Percentiles rank a stretch among this genome's conserved stretches.
phyloP scores from a whole-genome alignment of 2,797 vertebrate species.

The Etheostoma nigrum region DNA sequence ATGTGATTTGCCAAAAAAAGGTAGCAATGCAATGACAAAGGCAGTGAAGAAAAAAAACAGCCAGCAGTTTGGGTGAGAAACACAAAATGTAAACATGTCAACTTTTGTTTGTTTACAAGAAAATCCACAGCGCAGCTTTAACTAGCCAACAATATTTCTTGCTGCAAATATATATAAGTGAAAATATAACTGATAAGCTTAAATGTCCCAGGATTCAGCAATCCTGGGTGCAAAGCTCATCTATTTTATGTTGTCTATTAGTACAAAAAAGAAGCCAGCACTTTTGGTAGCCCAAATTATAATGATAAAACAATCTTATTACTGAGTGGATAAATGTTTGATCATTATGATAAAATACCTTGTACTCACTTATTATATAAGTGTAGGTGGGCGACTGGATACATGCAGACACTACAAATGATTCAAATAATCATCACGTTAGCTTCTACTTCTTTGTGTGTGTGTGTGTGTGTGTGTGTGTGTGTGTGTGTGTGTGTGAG shows the following conservation, averaged over 20 bases:
- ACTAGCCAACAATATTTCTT: neutral
- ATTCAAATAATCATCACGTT: slow-evolving; percentile 44
- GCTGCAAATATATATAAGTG: neutral
- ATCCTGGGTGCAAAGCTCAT: neutral
- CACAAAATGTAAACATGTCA: neutral
- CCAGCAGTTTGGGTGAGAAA: neutral
- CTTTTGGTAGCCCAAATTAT: slow-evolving; percentile 14
- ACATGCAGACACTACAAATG: slow-evolving; percentile 38
- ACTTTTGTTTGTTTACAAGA: neutral
- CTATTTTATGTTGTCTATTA: neutral
- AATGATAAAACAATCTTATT: slow-evolving; percentile 31
- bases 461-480: slow-evolving; percentile 16
- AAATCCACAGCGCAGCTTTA: neutral
- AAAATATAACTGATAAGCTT: neutral
- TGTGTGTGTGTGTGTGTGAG: slow-evolving; percentile 26
- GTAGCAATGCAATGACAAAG: neutral
- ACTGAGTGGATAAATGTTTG: slow-evolving; percentile 29
- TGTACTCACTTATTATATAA: slow-evolving; percentile 48
- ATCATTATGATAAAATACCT: slow-evolving; percentile 35
- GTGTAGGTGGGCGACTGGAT: slow-evolving; percentile 39
- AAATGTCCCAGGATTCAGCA: neutral
- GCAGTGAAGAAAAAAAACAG: neutral
- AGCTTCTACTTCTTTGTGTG: slow-evolving; percentile 22
- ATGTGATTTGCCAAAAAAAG: neutral
- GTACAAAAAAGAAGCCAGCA: neutral